These are phyloP conservation scores for Apamea crenata DNA, from an alignment of 2,888 invertebrate genomes.

Conservation along the genomic window DNA sequence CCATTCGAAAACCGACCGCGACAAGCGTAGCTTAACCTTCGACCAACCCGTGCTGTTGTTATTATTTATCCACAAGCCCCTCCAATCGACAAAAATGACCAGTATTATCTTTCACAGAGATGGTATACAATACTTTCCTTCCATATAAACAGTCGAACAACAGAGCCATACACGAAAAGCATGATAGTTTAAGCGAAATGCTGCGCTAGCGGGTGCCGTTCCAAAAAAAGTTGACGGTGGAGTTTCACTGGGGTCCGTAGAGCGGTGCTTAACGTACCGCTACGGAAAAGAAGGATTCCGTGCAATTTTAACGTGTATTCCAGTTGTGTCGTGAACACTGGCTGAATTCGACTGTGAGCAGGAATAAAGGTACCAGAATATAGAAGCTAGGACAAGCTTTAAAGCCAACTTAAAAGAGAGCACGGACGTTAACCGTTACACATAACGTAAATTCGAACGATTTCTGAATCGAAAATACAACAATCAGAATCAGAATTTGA, in stretches of 20 bases:
- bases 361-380: not conserved
- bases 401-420: not conserved
- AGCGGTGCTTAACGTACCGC: conserved; percentile 25
- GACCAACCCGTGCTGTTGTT: not conserved
- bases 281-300: conserved; percentile 28
- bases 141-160: not conserved
- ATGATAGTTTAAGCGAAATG: conserved; percentile 24
- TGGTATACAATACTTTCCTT: not conserved
- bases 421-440: not conserved
- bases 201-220: not conserved
- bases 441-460: not conserved
- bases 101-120: not conserved
- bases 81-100: not conserved
- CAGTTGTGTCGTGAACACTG: conserved; percentile 24
- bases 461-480: not conserved
- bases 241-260: conserved; percentile 14
- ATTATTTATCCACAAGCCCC: not conserved
- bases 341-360: not conserved
- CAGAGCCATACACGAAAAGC: not conserved
- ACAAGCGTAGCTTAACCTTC: too few relatives aligned
- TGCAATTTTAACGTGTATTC: conserved; percentile 32
- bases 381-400: too few relatives aligned
- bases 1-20: too few relatives aligned
- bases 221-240: conserved; percentile 26
- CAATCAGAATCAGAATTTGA: too few relatives aligned